Base-by-base conservation (phyloP, 92 coral and sea anemone species). In the Siderastrea radians region DNA sequence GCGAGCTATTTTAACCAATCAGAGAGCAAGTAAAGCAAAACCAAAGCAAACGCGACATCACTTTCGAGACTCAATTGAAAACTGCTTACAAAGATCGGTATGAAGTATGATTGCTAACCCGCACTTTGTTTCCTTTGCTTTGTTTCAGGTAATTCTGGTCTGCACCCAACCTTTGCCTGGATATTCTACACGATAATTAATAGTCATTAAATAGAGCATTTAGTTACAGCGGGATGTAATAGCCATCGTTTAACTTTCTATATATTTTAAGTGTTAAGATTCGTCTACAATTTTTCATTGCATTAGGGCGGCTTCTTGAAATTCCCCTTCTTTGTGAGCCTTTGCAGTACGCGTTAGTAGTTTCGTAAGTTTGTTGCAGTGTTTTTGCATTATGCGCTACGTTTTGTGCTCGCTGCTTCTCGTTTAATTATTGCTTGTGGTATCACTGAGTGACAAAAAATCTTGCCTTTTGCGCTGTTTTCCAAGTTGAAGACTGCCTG, bases 221-320 rank as follows among this genome's bases (percentile, higher is more conserved):
- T 78, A 78, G 70, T 61, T 78, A 78, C 58, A 61, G 47, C 46
- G 45, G 49, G 53, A 78, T n/a, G 12, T 16, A 77, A 44, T 59
- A 16, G 66, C 81, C 81, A 77, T 45, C 15, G 46, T 78, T 26
- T 54, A 43, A 50, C 62, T 75, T 75, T 57, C 15, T 7, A 47
- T 13, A 0, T 6, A 50, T 55, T 15, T 14, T 75, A 1, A 4
- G 19, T 26, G 0, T 4, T 3, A n/a, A n/a, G 3, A 17, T 26
- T 55, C 2, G 6, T 51, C 38, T 26, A 26, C 38, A 26, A 26
- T 26, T 10, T 16, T 14, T 45, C 15, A 19, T 48, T 5, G 26
- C 14, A 6, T 46, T 44, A 70, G 4, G 49, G 11, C n/a, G 47
- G 51, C 53, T 70, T 11, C 11, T 17, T 38, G 17, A 65, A 6